phyloP scores from a whole-genome alignment of 2,113 vertebrate species.

The Hippocampus barbouri region DNA sequence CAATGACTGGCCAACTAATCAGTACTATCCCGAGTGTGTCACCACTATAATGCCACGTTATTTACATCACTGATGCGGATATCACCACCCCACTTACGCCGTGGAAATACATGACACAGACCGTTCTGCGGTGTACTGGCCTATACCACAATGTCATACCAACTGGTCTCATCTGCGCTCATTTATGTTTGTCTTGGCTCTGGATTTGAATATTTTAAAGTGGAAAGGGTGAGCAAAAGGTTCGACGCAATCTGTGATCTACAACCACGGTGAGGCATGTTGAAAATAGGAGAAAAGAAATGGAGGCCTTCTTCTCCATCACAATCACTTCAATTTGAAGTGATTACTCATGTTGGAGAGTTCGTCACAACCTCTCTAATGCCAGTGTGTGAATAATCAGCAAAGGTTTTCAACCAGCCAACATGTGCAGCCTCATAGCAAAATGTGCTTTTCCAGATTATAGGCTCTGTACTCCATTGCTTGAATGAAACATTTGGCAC shows the following conservation, averaged over 20 bases:
- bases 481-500: neutral
- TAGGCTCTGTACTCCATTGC: neutral
- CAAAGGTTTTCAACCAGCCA: neutral
- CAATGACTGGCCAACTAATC: too few species aligned
- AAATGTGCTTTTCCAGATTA: neutral
- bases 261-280: neutral
- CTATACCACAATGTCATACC: too few species aligned
- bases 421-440: neutral
- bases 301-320: neutral
- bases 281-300: neutral
- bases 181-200: neutral
- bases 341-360: constrained; percentile 4
- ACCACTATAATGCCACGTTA: too few species aligned
- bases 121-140: too few species aligned
- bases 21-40: too few species aligned
- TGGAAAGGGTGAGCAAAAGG: neutral
- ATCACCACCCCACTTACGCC: too few species aligned
- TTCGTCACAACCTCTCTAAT: neutral
- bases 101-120: too few species aligned
- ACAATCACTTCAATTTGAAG: constrained; percentile 10
- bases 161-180: too few species aligned
- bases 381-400: neutral
- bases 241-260: neutral
- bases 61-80: too few species aligned
- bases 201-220: neutral